Conservation (phyloP, 2,797 vertebrate species). For the Gallinago solitaria region DNA sequence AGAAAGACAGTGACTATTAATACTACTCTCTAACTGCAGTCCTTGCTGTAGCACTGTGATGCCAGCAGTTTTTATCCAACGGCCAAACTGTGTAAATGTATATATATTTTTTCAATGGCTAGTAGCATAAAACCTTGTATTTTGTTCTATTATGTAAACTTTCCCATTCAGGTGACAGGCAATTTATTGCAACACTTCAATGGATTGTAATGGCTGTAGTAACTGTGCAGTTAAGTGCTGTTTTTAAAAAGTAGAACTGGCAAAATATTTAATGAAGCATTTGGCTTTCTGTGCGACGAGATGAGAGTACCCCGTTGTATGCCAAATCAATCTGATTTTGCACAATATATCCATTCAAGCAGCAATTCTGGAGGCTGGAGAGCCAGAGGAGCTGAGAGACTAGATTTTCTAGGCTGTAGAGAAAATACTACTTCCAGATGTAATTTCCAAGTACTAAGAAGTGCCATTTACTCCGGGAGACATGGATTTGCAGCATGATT, state of each 20-base stretch:
- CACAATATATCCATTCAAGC: slow-evolving; percentile 64
- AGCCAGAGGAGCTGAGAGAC: slow-evolving; percentile 21
- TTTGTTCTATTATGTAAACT: slow-evolving; percentile 61
- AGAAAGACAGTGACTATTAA: not conserved
- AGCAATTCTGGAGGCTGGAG: slow-evolving; percentile 58
- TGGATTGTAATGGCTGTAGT: slow-evolving; percentile 10
- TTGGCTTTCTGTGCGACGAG: slow-evolving; percentile 38
- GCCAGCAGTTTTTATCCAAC: not conserved
- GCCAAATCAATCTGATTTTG: slow-evolving; percentile 65
- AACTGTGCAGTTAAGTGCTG: slow-evolving; percentile 46
- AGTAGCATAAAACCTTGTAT: slow-evolving; percentile 10
- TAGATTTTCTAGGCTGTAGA: slow-evolving; percentile 62
- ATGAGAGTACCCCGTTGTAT: slow-evolving; percentile 43
- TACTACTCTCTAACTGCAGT: not conserved
- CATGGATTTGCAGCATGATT: slow-evolving; percentile 10
- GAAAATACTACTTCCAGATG: slow-evolving; percentile 62
- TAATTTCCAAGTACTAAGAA: slow-evolving; percentile 63
- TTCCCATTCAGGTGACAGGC: slow-evolving; percentile 16
- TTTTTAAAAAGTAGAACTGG: slow-evolving; percentile 51
- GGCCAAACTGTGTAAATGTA: not conserved
- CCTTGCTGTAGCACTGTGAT: not conserved
- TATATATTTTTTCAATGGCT: not conserved
- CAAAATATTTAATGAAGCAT: slow-evolving; percentile 63
- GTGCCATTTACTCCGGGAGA: slow-evolving; percentile 45
- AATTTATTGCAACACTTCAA: slow-evolving; percentile 47